These are phyloP conservation scores for Limnephilus lunatus DNA, from an alignment of 2,888 invertebrate genomes.

Conservation along the genomic window DNA sequence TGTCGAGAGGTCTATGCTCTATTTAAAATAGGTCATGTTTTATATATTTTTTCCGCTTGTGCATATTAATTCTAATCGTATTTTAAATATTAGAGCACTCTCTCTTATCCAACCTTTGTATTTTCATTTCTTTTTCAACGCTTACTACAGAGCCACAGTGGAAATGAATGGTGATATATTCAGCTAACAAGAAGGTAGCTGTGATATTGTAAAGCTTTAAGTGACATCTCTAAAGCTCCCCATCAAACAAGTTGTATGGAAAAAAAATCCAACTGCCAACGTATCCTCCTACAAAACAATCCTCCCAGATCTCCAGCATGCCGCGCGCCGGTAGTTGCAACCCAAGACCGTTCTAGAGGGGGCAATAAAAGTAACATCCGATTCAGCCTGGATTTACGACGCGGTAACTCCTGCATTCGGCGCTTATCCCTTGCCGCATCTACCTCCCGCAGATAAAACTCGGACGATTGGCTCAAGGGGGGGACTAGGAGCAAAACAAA, in stretches of 20 bases:
- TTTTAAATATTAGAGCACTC: no score
- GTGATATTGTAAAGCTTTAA: not conserved
- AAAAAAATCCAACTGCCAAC: not conserved
- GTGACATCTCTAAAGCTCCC: not conserved
- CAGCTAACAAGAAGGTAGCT: not conserved
- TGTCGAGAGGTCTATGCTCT: no score
- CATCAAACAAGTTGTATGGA: not conserved
- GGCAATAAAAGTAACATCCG: slow-evolving; percentile 43
- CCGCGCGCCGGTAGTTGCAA: not conserved
- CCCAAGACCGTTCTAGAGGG: slow-evolving; percentile 19
- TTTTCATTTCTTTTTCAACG: no score
- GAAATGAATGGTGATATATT: not conserved
- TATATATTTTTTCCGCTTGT: no score
- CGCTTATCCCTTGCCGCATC: slow-evolving; percentile 33
- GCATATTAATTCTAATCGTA: no score
- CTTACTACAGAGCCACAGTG: not conserved
- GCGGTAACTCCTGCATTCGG: slow-evolving; percentile 43
- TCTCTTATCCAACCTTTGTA: no score
- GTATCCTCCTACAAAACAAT: not conserved
- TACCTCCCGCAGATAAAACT: slow-evolving; percentile 28
- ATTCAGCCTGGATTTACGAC: slow-evolving; percentile 42
- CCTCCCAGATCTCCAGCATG: not conserved
- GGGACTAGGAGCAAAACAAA: not conserved
- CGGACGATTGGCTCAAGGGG: slow-evolving; percentile 39
- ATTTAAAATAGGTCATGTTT: no score